Evolutionary conservation across 30 jellyfish, hydroid and myxozoan species (phyloP), one percentile per base, ranked within the genome.

Genomic region (Sanderia malayensis): DNA sequence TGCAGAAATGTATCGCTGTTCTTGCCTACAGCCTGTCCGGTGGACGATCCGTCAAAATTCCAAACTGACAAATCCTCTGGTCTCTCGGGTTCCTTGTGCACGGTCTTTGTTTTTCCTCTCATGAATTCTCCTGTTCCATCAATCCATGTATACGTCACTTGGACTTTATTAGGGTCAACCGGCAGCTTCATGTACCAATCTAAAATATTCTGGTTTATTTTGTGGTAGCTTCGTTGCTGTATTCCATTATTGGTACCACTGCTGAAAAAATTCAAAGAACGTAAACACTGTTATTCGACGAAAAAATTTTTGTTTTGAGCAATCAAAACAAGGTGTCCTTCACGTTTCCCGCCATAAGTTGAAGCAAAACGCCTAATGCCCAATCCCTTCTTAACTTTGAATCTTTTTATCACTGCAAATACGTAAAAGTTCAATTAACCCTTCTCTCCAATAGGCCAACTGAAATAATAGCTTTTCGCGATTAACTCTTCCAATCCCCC

Each of bases 1-100:
- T 72, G 76, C 68, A 89, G 53, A 34, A 73, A 89, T n/a, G 86
- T 73, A 65, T 89, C 97, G 45, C 97, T 89, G 89, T 89, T 89
- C 46, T 71, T 25, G 3, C 97, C 97, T 0, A 23, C 44, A 3
- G 97, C 97, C 63, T 89, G 97, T 53, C 95, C 95, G 7, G 97
- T 89, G 22, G 97, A 89, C 4, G 97, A 89, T 9, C 97, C 97
- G 70, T 89, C 97, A 82, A 62, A 89, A 74, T 89, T 89, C 97
- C 97, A 89, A 22, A 89, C 74, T 6, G 95, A 95, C 31, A 89
- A 46, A 37, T 89, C 84, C 19, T 71, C 93, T 24, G 89, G 89
- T 18, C 79, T 49, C 46, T 46, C 74, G 21, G 97, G 95, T 22
- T 89, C 95, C 66, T 58, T 61, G 32, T 81, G 89, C 4, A 89